Conservation (phyloP, 2,113 vertebrate genomes). For the Brevimyrus niger region DNA sequence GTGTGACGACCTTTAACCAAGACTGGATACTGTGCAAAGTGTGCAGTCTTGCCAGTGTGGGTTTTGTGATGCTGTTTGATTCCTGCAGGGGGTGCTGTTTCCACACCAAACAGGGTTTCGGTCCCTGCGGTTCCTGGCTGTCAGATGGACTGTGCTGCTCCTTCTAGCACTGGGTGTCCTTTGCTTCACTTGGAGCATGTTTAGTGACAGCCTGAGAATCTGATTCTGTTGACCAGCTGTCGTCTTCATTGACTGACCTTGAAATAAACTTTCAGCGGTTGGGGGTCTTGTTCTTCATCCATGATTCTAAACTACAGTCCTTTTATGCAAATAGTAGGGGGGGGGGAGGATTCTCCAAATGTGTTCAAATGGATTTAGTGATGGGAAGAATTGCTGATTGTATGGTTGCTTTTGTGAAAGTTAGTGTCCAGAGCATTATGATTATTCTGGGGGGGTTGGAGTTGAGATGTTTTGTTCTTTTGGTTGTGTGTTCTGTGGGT, state of each 20-base stretch:
- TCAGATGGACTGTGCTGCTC: neutral
- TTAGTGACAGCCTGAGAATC: neutral
- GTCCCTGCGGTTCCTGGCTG: neutral
- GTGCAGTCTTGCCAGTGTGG: neutral
- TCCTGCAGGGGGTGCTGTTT: neutral
- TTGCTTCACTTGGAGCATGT: neutral
- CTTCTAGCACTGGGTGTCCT: neutral
- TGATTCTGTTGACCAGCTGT: neutral
- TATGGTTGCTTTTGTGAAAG: neutral
- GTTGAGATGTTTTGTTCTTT: neutral
- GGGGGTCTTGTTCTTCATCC: neutral
- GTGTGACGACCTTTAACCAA: neutral
- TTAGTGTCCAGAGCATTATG: neutral
- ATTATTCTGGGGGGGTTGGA: neutral
- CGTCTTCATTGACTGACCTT: neutral
- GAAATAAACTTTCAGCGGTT: neutral
- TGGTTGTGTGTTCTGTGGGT: neutral
- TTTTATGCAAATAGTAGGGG: neutral
- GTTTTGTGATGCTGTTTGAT: neutral
- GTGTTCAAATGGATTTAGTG: neutral
- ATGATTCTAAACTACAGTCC: neutral
- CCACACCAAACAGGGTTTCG: neutral
- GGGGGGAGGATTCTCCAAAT: neutral
- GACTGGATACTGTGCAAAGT: neutral
- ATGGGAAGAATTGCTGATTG: neutral